Base-by-base conservation (phyloP, 2,888 invertebrate species). In the Epirrita christyi region DNA sequence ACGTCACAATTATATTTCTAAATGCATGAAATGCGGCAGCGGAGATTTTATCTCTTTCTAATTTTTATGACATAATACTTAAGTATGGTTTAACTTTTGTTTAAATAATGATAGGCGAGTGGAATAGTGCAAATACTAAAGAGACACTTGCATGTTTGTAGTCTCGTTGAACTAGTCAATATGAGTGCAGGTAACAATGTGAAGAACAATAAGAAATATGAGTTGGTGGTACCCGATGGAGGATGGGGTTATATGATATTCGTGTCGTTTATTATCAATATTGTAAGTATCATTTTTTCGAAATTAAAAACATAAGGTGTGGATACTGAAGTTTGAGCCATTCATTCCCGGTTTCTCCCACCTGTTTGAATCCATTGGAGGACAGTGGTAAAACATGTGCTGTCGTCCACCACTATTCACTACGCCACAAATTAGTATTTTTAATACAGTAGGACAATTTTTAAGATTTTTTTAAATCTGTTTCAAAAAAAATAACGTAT, bases 161-260 rank as follows among this genome's bases (percentile, higher is more conserved):
- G 58, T 54, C 15, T 36, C 2, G 29, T 48, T 41, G n/a, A 45
- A 42, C n/a, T 46, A 47, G 38, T 50, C 32, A 34, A 0, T n/a
- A 59, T 59, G 59, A 59, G 44, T 54, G 21, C 29, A 13, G 44
- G 8, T 15, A 70, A 44, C 68, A 74, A 50, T 58, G 67, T 53
- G 32, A 38, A 46, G 29, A 73, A 41, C 32, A 81, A 38, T 32
- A 81, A 75, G 55, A 81, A 75, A 52, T 79, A 77, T 64, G 67
- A 74, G 58, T 49, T 76, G 0, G 80, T 84, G 14, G 71, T 94
- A 0, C 95, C 95, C 0, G 95, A 95, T 59, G 95, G 95, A 1
- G 95, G 95, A 0, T 96, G 94, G 94, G 95, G 95, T 0, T 95
- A 94, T 83, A 76, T 94, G 67, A 93, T 95, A 51, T 93, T 93